Percentiles rank a stretch among this genome's conserved stretches.
phyloP scores from a whole-genome alignment of 2,113 vertebrate genomes.

The Gopherus evgoodei region DNA sequence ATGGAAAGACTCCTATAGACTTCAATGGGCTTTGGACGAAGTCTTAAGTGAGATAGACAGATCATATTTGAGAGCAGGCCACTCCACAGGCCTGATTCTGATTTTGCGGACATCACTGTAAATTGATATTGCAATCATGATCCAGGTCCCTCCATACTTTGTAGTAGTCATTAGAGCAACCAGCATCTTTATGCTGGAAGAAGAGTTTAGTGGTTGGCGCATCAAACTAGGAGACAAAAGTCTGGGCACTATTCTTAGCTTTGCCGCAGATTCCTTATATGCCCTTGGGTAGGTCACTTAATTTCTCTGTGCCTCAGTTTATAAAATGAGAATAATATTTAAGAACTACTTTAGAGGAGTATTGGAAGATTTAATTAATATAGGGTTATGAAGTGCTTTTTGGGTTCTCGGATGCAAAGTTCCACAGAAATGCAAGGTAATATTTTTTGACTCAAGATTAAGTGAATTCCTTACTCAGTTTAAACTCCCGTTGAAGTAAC shows the following conservation, averaged over 20 bases:
- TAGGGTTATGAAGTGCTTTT: background rate
- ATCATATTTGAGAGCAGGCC: background rate
- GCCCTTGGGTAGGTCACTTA: background rate
- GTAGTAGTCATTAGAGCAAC: background rate
- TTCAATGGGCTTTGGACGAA: background rate
- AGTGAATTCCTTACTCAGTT: background rate
- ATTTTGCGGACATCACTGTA: background rate
- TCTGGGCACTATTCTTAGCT: background rate
- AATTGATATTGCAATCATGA: background rate
- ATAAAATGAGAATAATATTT: background rate
- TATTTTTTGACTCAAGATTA: conserved; percentile 6
- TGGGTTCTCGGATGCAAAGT: background rate
- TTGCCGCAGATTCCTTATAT: background rate
- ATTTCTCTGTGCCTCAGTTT: background rate
- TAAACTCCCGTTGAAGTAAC: conserved; percentile 28
- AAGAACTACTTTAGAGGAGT: background rate
- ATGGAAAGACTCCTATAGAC: background rate
- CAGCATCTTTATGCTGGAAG: background rate
- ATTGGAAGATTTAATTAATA: background rate
- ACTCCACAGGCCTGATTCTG: background rate
- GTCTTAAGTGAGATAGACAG: background rate
- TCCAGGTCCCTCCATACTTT: background rate
- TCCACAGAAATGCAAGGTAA: background rate
- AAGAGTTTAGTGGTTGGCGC: background rate
- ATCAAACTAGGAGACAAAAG: background rate